These are phyloP conservation scores for Euwallacea fornicatus DNA, from an alignment of 1,140 invertebrate species.

Conservation along the genomic window DNA sequence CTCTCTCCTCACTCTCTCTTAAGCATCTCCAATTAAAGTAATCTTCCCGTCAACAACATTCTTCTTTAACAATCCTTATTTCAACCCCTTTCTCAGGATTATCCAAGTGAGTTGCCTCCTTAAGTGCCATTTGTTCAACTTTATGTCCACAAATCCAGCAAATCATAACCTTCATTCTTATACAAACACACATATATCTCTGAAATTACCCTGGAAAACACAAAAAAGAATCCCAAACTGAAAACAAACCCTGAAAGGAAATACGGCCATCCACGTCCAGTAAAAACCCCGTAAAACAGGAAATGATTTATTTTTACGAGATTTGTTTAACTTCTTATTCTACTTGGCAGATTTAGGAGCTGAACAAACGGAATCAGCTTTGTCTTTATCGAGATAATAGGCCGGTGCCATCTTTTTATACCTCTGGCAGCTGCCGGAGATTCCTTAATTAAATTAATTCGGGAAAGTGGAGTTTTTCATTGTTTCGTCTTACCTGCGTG, in stretches of 20 bases:
- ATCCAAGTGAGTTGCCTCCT: background rate
- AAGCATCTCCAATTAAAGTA: too few relatives aligned
- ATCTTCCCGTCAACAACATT: background rate
- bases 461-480: conserved; percentile 10
- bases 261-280: background rate
- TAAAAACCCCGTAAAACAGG: conserved; percentile 6
- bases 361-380: conserved; percentile 9
- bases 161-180: too few relatives aligned
- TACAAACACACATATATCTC: too few relatives aligned
- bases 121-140: too few relatives aligned
- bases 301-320: conserved; percentile 17
- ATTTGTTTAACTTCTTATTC: conserved; percentile 21
- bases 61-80: background rate
- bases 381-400: conserved; percentile 18
- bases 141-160: too few relatives aligned
- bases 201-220: too few relatives aligned
- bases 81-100: background rate
- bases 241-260: conserved; percentile 11
- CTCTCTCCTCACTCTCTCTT: too few relatives aligned
- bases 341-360: conserved; percentile 14
- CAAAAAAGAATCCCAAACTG: background rate
- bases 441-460: conserved; percentile 24
- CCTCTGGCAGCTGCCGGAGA: conserved; percentile 12
- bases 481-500: conserved; percentile 24
- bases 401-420: conserved; percentile 26